Conservation (phyloP, 2,113 vertebrate genomes). For the Rynchops niger region DNA sequence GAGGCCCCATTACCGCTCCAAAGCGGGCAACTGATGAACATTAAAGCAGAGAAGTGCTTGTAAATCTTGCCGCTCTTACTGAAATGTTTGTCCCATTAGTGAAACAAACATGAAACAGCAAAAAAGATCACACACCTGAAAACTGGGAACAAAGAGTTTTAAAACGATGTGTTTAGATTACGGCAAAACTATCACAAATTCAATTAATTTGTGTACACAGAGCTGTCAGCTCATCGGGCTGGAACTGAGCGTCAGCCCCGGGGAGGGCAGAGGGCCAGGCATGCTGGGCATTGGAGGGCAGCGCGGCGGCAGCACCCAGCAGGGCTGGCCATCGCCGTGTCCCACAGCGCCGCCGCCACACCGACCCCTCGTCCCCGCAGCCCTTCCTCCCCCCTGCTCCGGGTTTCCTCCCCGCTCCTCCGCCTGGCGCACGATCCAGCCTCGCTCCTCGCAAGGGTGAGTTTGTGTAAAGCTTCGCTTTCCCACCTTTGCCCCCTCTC, state of each 20-base stretch:
- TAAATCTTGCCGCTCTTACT: neutral
- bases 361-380: accelerated
- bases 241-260: neutral
- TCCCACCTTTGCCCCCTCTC: neutral
- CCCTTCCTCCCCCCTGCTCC: neutral
- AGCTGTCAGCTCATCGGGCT: neutral
- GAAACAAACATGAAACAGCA: neutral
- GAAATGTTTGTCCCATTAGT: neutral
- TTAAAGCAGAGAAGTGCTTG: neutral
- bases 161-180: neutral
- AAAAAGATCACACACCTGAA: neutral
- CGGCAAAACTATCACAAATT: neutral
- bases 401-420: accelerated
- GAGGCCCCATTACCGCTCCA: accelerated
- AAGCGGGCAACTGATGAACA: neutral
- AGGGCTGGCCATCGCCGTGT: accelerated
- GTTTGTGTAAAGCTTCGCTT: neutral
- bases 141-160: neutral
- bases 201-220: neutral
- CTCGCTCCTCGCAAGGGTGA: accelerated
- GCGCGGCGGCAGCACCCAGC: too few species aligned
- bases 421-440: accelerated
- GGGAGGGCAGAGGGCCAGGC: neutral
- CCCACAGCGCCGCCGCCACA: accelerated
- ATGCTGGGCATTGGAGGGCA: neutral